Evolutionary conservation across 2,797 vertebrate genomes (phyloP).

Genomic region (Myripristis jacobus): DNA sequence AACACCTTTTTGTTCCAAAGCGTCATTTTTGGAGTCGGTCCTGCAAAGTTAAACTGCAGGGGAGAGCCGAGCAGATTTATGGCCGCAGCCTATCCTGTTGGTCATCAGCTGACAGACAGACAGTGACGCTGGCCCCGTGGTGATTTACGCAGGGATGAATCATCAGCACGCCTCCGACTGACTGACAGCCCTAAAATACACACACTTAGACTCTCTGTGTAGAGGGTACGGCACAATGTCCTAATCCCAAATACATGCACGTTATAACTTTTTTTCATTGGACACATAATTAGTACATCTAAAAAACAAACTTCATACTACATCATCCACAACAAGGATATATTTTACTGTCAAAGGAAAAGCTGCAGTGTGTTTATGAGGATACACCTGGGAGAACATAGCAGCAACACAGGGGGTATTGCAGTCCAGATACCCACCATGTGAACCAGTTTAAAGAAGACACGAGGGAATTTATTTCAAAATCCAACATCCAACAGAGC

Average conservation of each 20-base stretch:
- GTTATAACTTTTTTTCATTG: neutral
- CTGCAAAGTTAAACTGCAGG: neutral
- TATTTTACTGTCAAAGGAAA: neutral
- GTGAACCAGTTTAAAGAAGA: constrained; percentile 63
- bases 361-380: constrained; percentile 18
- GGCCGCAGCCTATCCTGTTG: constrained; percentile 3
- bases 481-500: constrained; percentile 32
- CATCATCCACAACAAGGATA: too few relatives aligned
- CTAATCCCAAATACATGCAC: neutral
- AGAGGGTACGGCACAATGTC: too few relatives aligned
- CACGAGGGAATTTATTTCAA: constrained; percentile 53
- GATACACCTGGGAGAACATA: constrained; percentile 30
- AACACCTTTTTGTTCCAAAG: neutral
- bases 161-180: neutral
- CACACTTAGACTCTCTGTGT: too few relatives aligned
- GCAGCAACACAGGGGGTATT: constrained; percentile 15
- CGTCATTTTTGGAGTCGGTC: too few relatives aligned
- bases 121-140: neutral
- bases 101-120: constrained; percentile 5
- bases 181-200: neutral
- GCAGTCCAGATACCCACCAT: constrained; percentile 49
- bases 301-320: too few relatives aligned
- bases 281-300: too few relatives aligned
- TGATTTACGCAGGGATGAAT: constrained; percentile 9
- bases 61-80: constrained; percentile 5